A percentile compares a stretch with the other conserved stretches of the same genome.
Evolutionary conservation across 2,113 vertebrate genomes (phyloP).

Genomic region (Crotalus tigris): DNA sequence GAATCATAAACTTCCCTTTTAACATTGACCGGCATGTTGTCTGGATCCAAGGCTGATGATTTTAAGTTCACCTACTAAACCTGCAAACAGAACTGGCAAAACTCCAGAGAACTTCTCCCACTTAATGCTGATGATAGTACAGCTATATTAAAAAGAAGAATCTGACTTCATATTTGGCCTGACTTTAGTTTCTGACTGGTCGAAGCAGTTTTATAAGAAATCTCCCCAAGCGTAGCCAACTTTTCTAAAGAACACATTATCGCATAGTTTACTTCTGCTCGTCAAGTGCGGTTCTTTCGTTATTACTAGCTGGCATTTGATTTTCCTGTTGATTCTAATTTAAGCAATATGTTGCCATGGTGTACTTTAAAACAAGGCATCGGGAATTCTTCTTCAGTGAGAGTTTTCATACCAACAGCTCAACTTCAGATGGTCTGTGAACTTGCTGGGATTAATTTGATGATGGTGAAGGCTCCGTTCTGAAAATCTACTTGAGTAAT

Average conservation of each 20-base stretch:
- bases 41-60: neutral
- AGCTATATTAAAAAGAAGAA: neutral
- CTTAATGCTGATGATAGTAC: neutral
- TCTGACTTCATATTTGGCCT: neutral
- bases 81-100: neutral
- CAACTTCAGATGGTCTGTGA: neutral
- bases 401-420: neutral
- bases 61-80: neutral
- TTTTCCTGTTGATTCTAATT: neutral
- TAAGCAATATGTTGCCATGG: neutral
- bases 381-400: neutral
- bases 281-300: no score
- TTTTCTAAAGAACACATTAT: neutral
- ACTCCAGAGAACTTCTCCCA: neutral
- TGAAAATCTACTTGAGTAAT: neutral
- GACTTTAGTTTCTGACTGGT: neutral
- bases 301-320: neutral
- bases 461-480: neutral
- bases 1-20: neutral
- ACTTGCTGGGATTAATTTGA: neutral
- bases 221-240: rapidly evolving
- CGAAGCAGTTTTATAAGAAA: neutral
- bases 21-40: neutral
- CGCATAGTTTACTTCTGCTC: neutral
- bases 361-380: neutral